phyloP scores from a whole-genome alignment of 2,888 invertebrate species.

The Apomyelois bistriatella region DNA sequence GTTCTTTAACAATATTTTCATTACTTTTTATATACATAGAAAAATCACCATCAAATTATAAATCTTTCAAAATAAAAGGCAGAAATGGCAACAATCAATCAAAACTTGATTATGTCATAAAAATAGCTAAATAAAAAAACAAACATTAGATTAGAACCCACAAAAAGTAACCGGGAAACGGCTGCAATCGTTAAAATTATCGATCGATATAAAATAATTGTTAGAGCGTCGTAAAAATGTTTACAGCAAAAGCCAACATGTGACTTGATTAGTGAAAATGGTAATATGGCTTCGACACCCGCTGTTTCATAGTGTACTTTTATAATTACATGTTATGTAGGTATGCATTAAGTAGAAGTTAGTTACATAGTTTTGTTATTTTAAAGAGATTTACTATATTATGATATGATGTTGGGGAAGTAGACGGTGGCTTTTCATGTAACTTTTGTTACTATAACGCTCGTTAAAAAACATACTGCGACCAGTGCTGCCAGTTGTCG shows the following conservation, averaged over 20 bases:
- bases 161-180: conserved; percentile 19
- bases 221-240: conserved; percentile 11
- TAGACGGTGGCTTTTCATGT: no score
- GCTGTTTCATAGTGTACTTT: conserved; percentile 5
- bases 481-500: no score
- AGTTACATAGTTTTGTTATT: not conserved
- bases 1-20: no score
- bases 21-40: no score
- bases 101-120: conserved; percentile 6
- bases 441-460: no score
- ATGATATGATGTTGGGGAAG: no score
- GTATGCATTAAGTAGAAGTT: not conserved
- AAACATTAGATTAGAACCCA: conserved; percentile 2
- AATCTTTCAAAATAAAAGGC: not conserved
- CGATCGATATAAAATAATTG: conserved; percentile 21
- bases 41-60: no score
- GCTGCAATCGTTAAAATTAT: conserved; percentile 25
- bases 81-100: not conserved
- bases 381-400: not conserved
- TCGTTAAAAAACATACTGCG: no score
- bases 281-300: not conserved
- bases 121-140: not conserved
- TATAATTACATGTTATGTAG: not conserved
- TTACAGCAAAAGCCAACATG: conserved; percentile 1
- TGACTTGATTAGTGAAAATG: conserved; percentile 8